Base-by-base conservation (phyloP, 2,113 vertebrate species). In the Bujurquina vittata region DNA sequence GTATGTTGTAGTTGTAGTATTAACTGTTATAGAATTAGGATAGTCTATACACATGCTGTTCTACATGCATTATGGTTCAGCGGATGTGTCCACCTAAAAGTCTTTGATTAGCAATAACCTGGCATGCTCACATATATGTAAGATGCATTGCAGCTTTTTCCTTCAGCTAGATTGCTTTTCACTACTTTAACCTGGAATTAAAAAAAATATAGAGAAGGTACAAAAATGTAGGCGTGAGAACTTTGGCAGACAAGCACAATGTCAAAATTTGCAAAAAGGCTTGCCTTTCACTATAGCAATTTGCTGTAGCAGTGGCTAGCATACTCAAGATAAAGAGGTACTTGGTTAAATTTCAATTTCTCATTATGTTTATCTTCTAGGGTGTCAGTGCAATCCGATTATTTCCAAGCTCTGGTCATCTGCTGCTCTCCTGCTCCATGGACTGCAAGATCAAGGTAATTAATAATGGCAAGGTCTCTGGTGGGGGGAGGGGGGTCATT, bases 391-490 rank as follows among this genome's bases (percentile, higher is more conserved):
- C 97, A 3, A 98, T 99, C 83, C 96, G 98, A 29, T 92, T 99
- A 73, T 99, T 98, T 89, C 98, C 98, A n/a, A 91, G 87, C 1
- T 99, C 98, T 63, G 98, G 97, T 59, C 98, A 99, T 91, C 94
- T 99, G 49, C 88, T 99, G 83, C 95, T 99, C 54, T 99, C 98
- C 82, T 96, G 92, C 88, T 99, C 98, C 83, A 99, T 99, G 98
- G 98, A 99, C 92, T 99, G 98, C 93, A 99, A 99, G 93, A 99
- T 99, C 90, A 99, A 99, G 97, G 98, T 99, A 91, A 80, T 93
- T 92, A 52, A 40, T 18, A 12, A 15, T 20, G 55, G 35, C 55
- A 80, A 49, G 6, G 17, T 56, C 9, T 12, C 29, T 57, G 5
- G 31, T 31, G 12, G 43, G 15, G 29, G 14, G 23, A 43, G 37